Evolutionary conservation across 2,797 vertebrate species (phyloP), one percentile per base, ranked within the genome.

Genomic region (Philypnodon macrostomus): DNA sequence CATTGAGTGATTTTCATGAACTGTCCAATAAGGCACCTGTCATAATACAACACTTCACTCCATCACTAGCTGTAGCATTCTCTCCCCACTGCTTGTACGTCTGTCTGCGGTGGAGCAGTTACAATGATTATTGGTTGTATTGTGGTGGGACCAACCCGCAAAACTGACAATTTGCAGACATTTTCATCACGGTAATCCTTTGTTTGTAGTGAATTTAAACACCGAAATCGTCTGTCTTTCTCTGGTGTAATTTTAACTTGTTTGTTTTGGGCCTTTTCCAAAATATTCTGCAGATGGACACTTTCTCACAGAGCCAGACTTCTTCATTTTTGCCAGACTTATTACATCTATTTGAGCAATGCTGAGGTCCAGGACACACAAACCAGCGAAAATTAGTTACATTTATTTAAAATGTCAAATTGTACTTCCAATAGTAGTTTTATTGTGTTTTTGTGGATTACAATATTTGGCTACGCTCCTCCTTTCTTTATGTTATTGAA

Each of bases 171-270:
- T 79, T 75, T 67, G 76, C 59, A 66, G 63, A 67, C 52, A 68
- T 84, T 80, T 82, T 64, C 79, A 74, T 71, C 60, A 67, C 16
- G 45, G 70, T 79, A 84, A 80, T 84, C 77, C 73, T 66, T 64
- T 73, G 73, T 85, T 82, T 87, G 79, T 47, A 70, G 65, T 59
- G 70, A 75, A 62, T 73, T 75, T 83, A 77, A 87, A 84, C 75
- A 80, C 27, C 31, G 53, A 78, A 76, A 65, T 67, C 59, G 70
- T 50, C 78, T 63, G 63, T 72, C 78, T 77, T 80, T 75, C 69
- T 77, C 77, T 77, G 76, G 85, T 88, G 81, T 87, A 85, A 89
- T 83, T 88, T 87, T 84, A 90, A 88, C 75, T 75, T 89, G 85
- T 90, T 90, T 89, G 74, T 78, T 76, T 90, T 91, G 89, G 89